Evolutionary conservation across 2,888 invertebrate species (phyloP).

Genomic region (Amphipyra tragopoginis): DNA sequence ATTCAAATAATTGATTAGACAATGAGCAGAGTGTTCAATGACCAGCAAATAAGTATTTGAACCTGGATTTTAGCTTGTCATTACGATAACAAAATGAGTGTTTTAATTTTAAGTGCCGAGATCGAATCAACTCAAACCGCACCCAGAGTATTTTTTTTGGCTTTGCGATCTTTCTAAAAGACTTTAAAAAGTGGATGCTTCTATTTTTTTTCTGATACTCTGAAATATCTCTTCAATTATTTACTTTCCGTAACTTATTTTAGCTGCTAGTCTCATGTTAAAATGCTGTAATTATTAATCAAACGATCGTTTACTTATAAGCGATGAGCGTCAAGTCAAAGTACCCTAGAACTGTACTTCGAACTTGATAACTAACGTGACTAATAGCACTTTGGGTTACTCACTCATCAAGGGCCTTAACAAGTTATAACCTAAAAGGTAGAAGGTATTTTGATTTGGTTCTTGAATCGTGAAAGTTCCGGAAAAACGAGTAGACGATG

Average conservation of each 20-base stretch:
- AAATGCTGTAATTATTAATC: background rate
- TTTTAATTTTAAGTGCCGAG: too few species aligned
- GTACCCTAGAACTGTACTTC: conserved; percentile 8
- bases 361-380: conserved; percentile 19
- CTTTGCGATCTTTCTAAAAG: too few species aligned
- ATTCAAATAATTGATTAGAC: too few species aligned
- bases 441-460: conserved; percentile 23
- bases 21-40: too few species aligned
- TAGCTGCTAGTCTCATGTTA: background rate
- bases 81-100: too few species aligned
- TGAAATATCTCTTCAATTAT: too few species aligned
- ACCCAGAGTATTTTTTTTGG: too few species aligned
- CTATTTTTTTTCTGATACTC: too few species aligned
- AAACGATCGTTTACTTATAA: conserved; percentile 20
- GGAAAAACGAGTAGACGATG: conserved; percentile 4
- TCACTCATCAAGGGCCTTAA: conserved; percentile 18
- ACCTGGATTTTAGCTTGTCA: too few species aligned
- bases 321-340: background rate
- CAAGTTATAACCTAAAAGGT: background rate
- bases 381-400: conserved; percentile 19
- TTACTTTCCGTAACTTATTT: background rate
- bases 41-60: too few species aligned
- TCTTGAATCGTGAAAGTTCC: conserved; percentile 29
- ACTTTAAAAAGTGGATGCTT: too few species aligned
- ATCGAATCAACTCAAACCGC: too few species aligned